Percentiles rank a stretch among this genome's conserved stretches.
phyloP scores from a whole-genome alignment of 2,113 vertebrate species.

The Dasyornis broadbenti region DNA sequence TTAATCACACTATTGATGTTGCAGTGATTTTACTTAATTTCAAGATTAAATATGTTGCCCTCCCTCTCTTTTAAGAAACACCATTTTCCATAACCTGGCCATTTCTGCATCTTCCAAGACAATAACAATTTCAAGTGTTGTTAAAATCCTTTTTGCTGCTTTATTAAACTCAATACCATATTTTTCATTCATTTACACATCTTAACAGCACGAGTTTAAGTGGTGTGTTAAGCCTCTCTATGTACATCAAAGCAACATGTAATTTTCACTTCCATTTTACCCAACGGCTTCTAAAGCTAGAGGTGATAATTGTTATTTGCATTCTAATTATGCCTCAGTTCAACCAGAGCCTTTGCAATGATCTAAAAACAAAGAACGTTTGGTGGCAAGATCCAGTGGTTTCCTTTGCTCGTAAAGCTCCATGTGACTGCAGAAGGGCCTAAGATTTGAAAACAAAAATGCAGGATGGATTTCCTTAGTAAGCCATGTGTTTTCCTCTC shows the following conservation, averaged over 20 bases:
- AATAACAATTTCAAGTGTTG: background rate
- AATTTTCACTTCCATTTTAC: constrained; percentile 50
- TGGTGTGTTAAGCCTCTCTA: background rate
- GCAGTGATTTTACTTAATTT: background rate
- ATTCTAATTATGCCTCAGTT: background rate
- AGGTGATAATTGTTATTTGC: constrained; percentile 48
- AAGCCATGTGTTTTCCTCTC: background rate
- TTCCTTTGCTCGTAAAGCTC: background rate
- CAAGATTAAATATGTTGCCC: background rate
- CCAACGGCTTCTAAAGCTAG: constrained; percentile 11
- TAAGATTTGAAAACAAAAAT: background rate
- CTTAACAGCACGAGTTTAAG: background rate
- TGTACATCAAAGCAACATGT: background rate
- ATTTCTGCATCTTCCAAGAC: background rate
- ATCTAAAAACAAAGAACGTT: constrained; percentile 9
- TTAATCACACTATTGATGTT: background rate
- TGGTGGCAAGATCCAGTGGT: background rate
- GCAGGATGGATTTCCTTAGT: background rate
- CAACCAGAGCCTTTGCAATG: background rate
- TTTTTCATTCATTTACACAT: background rate
- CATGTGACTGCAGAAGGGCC: background rate
- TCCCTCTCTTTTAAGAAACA: background rate
- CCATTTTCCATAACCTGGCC: background rate
- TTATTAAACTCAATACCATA: background rate
- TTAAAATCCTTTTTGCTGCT: background rate